These are phyloP conservation scores for Tetragonisca angustula DNA, from an alignment of 2,888 invertebrate genomes.

Conservation along the genomic window DNA sequence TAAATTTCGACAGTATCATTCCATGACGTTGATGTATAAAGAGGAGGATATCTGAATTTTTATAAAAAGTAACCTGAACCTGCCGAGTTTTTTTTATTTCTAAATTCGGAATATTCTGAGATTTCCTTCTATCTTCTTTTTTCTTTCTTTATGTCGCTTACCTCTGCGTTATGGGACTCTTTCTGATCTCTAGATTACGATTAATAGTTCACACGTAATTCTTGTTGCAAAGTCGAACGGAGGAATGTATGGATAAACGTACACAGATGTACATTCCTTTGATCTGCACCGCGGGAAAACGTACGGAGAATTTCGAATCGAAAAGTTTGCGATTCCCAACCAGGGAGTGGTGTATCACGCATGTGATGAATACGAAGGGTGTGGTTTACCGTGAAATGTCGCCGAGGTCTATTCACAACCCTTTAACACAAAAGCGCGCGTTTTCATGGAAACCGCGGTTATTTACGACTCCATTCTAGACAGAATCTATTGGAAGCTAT, in stretches of 20 bases:
- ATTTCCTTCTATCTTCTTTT: too few relatives aligned
- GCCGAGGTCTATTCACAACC: conserved; percentile 57
- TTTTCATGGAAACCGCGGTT: conserved; percentile 9
- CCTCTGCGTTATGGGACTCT: not conserved
- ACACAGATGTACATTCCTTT: not conserved
- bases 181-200: not conserved
- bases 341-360: conserved; percentile 46
- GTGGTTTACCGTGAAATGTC: conserved; percentile 64
- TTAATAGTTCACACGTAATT: not conserved
- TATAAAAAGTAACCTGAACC: not conserved
- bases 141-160: too few relatives aligned
- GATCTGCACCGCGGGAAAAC: not conserved
- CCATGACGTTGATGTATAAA: not conserved
- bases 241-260: not conserved
- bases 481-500: conserved; percentile 1
- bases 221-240: not conserved
- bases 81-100: not conserved
- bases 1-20: not conserved
- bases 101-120: not conserved
- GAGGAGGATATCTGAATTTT: not conserved
- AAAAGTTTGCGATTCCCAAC: conserved; percentile 19
- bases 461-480: conserved; percentile 22
- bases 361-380: conserved; percentile 47
- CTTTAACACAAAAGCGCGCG: conserved; percentile 38
- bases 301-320: not conserved